Base-by-base conservation (phyloP, 2,888 invertebrate genomes). In the Cheilosia pagana region DNA sequence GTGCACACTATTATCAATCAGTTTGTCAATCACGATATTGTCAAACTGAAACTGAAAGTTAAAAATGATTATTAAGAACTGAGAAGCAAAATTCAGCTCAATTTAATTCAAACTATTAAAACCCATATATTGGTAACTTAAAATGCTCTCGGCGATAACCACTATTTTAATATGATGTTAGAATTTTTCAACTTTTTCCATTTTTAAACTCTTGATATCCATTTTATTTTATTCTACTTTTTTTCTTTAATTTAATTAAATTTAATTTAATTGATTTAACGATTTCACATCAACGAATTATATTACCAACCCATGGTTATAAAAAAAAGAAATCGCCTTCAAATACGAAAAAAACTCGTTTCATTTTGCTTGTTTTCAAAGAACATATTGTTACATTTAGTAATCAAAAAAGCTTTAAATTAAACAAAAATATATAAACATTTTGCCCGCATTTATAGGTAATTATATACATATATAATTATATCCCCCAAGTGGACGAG, bases 241-340 rank as follows among this genome's bases (percentile, higher is more conserved):
- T n/a, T 3, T 5, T 23, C 21, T 1, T 12, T 35, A 1, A 59
- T 14, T 60, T 52, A 0, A 16, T 16, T 23, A 45, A 39, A 21
- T 5, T 59, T n/a, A 0, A 16, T 16, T 23, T 31, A 39, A 21
- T 5, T 59, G 10, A 3, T 59, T 67, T 43, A 39, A 6, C 28
- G 43, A 67, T 62, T 62, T 53, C 79, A 79, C 79, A 78, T 82
- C 83, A 83, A 79, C 83, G 83, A 83, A 83, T 70, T 79, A 59
- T 65, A 83, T 75, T 79, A 83, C 70, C 63, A 83, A 83, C 74
- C 78, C 63, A 79, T 74, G 79, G 79, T 79, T 83, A 83, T 70
- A 82, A 82, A 81, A 81, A 16, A 65, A 68, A 48, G 16, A 50
- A 14, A 76, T 82, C 82, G 82, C 71, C 78, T 82, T 78, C 43